These are phyloP conservation scores for Scaptomyza cyrtandrae DNA, from an alignment of 2,888 invertebrate species.

Conservation along the genomic window DNA sequence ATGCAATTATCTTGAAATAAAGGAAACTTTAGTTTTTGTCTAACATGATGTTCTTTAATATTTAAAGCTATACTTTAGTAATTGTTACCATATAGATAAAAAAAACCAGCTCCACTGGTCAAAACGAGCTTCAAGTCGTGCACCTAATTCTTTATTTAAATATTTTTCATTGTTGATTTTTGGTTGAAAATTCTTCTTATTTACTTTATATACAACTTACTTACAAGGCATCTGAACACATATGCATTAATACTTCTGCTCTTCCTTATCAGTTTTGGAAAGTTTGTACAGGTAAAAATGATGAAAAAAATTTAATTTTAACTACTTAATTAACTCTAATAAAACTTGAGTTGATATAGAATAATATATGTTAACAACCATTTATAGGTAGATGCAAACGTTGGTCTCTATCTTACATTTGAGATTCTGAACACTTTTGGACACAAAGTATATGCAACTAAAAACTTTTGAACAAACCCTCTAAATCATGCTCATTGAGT, in stretches of 20 bases:
- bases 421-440: constrained; percentile 41
- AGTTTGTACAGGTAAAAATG: constrained; percentile 7
- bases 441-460: neutral
- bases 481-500: constrained; percentile 87
- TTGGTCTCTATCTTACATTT: constrained; percentile 22
- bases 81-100: constrained; percentile 46
- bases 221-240: constrained; percentile 2
- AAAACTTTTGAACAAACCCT: constrained; percentile 53
- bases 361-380: neutral
- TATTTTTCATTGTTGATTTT: constrained; percentile 2
- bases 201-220: constrained; percentile 13
- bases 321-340: constrained; percentile 1
- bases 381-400: constrained; percentile 1
- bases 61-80: constrained; percentile 43
- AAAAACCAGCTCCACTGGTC: constrained; percentile 33
- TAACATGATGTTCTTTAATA: constrained; percentile 56
- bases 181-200: constrained; percentile 2
- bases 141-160: neutral
- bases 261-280: constrained; percentile 10
- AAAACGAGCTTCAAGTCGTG: constrained; percentile 13
- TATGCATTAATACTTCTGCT: neutral
- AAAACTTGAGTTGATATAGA: neutral
- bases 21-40: constrained; percentile 1
- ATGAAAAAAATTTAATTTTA: neutral
- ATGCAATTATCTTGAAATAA: constrained; percentile 71